These are phyloP conservation scores for Axinella damicornis DNA, from an alignment of 37 sponge, comb jelly and placozoan species.

Conservation along the genomic window DNA sequence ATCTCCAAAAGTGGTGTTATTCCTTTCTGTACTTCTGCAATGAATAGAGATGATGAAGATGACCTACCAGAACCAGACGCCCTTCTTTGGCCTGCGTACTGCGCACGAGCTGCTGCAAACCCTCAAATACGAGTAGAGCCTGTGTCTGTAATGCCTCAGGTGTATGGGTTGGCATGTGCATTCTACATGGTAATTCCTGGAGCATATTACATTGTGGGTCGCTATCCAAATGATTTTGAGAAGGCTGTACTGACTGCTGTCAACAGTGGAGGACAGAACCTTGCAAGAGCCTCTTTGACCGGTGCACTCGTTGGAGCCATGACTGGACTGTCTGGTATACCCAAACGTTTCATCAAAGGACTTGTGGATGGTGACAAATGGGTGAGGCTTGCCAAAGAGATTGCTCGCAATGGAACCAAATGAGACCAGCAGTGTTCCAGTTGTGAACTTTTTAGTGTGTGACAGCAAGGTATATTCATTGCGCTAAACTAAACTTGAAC, in stretches of 20 bases:
- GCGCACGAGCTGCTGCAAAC: too few species aligned
- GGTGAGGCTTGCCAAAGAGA: neutral
- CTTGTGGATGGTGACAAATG: constrained; percentile 5
- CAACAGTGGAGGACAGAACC: constrained; percentile 13
- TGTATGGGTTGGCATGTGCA: constrained; percentile 3
- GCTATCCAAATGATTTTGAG: too few species aligned
- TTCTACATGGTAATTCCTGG: constrained; percentile 8
- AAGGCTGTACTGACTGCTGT: constrained; percentile 10
- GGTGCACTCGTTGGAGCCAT: constrained; percentile 8
- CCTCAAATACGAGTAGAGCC: neutral
- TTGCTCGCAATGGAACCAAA: constrained; percentile 4
- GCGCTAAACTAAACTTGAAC: too few species aligned
- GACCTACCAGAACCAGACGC: too few species aligned
- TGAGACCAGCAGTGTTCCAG: too few species aligned
- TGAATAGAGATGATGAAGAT: too few species aligned
- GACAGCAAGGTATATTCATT: too few species aligned
- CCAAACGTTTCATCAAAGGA: constrained; percentile 12
- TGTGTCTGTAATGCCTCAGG: neutral
- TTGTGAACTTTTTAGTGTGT: too few species aligned
- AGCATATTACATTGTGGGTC: neutral
- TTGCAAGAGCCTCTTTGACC: constrained; percentile 8
- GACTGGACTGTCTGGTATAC: neutral
- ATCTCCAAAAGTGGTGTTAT: too few species aligned
- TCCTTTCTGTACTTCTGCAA: too few species aligned
- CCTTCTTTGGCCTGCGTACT: too few species aligned